Evolutionary conservation across 2,888 invertebrate species (phyloP), one percentile per base, ranked within the genome.

Genomic region (Epinotia demarniana): DNA sequence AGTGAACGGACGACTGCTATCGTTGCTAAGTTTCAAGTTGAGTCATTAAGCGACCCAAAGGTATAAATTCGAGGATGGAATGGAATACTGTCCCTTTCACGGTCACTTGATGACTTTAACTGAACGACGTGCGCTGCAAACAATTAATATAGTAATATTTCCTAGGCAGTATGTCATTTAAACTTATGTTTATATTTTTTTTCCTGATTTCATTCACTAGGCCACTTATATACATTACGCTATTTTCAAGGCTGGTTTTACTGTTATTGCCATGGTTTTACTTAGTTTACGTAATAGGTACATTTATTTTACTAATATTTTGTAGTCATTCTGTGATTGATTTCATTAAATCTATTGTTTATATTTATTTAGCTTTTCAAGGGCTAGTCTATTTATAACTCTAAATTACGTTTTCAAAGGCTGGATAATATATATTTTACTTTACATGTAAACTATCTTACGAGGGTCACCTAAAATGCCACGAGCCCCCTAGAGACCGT

Each of bases 391-490:
- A 39, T 39, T 39, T n/a, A 2, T 13, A 5, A 9, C 0, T 33
- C 6, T 2, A 16, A 1, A n/a, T n/a, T 2, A 16, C 2, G 6
- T n/a, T 18, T 18, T n/a, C 53, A 53, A 8, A 49, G n/a, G 53
- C n/a, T n/a, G 55, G 8, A 2, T 62, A 63, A 12, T 18, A 8
- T 6, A 33, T 60, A 39, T 60, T 67, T 27, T 46, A 73, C 27
- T 63, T 60, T 58, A 70, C 70, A 71, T 18, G 53, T 53, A 71
- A 66, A 64, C 69, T 66, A 60, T 75, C 64, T 75, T 57, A 66
- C 43, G 55, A 53, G 55, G 53, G 27, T n/a, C 53, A 33, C 57
- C 33, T 74, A 60, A 75, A 49, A 66, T 57, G 64, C 60, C 70
- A 4, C 39, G 12, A 4, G 0, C 13, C 58, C 69, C 63, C 64